Conservation (phyloP, 2,888 invertebrate genomes). For the Drosophila peninsularis region DNA sequence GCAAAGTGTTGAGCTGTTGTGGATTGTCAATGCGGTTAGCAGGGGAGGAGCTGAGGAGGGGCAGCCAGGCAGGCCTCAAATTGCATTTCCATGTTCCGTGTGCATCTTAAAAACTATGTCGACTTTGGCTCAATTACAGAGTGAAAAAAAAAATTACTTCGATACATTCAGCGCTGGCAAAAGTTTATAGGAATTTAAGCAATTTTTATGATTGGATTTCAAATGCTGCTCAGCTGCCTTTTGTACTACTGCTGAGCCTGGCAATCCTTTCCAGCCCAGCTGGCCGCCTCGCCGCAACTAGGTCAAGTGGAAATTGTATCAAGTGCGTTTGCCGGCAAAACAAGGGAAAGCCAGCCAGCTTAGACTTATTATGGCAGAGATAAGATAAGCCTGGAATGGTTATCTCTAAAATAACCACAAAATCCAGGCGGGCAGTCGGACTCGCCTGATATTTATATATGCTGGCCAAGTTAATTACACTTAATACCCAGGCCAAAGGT, state of each 20-base stretch:
- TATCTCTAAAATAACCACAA: slow-evolving; percentile 75
- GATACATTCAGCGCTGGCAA: not conserved
- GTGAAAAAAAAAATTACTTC: too few species aligned
- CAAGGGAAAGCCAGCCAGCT: slow-evolving; percentile 36
- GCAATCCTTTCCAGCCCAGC: slow-evolving; percentile 55
- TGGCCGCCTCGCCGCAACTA: slow-evolving; percentile 43
- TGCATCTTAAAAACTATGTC: slow-evolving; percentile 22
- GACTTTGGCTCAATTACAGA: slow-evolving; percentile 23
- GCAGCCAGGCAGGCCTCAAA: slow-evolving; percentile 22
- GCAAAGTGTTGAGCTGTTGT: slow-evolving; percentile 64
- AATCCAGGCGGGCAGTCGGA: slow-evolving; percentile 64
- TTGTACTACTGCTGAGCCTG: slow-evolving; percentile 31
- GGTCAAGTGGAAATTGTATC: slow-evolving; percentile 74
- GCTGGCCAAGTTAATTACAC: slow-evolving; percentile 74
- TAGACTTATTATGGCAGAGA: slow-evolving; percentile 59
- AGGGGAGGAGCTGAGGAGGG: not conserved
- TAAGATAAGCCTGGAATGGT: slow-evolving; percentile 59
- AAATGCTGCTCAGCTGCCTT: slow-evolving; percentile 15
- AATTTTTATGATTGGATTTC: slow-evolving; percentile 40
- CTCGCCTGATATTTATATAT: not conserved
- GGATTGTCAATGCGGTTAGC: slow-evolving; percentile 51
- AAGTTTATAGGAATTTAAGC: slow-evolving; percentile 11
- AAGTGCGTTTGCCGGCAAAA: slow-evolving; percentile 44
- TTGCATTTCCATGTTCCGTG: slow-evolving; percentile 33
- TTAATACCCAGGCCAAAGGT: slow-evolving; percentile 64